A percentile compares a stretch with the other conserved stretches of the same genome.
Conservation (phyloP, 2,888 invertebrate species). For the Sycophila texana region DNA sequence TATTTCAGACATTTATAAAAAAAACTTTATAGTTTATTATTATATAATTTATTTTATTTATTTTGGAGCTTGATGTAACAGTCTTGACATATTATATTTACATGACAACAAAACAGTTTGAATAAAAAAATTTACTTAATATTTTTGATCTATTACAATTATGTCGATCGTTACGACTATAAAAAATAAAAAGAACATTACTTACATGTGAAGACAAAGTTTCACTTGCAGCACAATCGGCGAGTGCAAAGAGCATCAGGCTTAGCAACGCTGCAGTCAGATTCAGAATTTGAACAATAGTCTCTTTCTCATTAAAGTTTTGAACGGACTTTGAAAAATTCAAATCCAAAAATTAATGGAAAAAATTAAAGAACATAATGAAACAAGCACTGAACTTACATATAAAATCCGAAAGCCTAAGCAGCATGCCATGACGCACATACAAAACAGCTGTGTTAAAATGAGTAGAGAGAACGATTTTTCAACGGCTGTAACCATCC, state of each 20-base stretch:
- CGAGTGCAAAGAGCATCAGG: neutral
- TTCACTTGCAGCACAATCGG: neutral
- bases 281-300: neutral
- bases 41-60: too few species aligned
- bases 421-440: conserved; percentile 22
- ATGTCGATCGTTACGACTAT: neutral
- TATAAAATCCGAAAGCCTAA: conserved; percentile 26
- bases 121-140: neutral
- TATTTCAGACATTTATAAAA: neutral
- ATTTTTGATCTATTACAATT: neutral
- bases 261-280: neutral
- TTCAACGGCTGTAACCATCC: conserved; percentile 7
- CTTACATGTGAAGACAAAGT: neutral
- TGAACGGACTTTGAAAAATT: neutral
- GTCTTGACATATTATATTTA: too few species aligned
- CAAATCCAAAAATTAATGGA: neutral
- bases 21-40: too few species aligned
- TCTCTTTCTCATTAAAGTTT: neutral
- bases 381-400: neutral
- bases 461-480: conserved; percentile 16
- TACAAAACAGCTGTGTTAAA: conserved; percentile 14
- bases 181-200: neutral
- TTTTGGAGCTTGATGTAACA: too few species aligned
- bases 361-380: neutral
- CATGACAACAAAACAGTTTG: too few species aligned